Evolutionary conservation across 1,140 invertebrate species (phyloP), one percentile per base, ranked within the genome.

Genomic region (Tetraneura akinire): DNA sequence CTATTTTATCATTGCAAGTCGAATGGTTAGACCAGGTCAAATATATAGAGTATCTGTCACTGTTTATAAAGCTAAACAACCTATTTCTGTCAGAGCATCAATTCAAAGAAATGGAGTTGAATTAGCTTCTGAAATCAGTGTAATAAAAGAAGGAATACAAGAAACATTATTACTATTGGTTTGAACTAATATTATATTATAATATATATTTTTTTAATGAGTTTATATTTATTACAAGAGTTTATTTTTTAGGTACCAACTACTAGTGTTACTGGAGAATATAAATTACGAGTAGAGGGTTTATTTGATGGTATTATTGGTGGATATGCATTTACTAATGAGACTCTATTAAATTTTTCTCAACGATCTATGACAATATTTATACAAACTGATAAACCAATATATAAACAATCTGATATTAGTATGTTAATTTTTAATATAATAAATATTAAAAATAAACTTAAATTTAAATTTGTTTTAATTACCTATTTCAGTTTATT

Each of bases 351-450:
- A 14, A 87, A 87, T 13, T 96, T 96, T 84, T 95, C 92, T 0
- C 92, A 93, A 83, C 86, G 94, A n/a, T 95, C 94, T 10, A 95
- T 96, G 92, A 96, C 96, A 0, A 94, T 98, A 81, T 96, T 98
- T 83, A 93, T 98, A 82, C 96, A 98, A 86, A 92, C 95, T 78
- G 95, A 98, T 84, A 97, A 97, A 85, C 96, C 96, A 0, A 90
- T 97, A 0, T 98, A 98, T 84, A 97, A 93, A 90, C 96, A 97
- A 86, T 92, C 94, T 3, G 93, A 98, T 85, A 94, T 90, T 51
- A 91, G 92, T 93, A 86, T 84, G 84, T 29, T 10, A 0, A 71
- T 21, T 51, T 51, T 51, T 16, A 80, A 26, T 16, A 45, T 49
- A 60, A 32, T 66, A 13, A 37, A 21, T n/a, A 62, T 18, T 9